Evolutionary conservation across 2,888 invertebrate species (phyloP).

Genomic region (Stramonita haemastoma): DNA sequence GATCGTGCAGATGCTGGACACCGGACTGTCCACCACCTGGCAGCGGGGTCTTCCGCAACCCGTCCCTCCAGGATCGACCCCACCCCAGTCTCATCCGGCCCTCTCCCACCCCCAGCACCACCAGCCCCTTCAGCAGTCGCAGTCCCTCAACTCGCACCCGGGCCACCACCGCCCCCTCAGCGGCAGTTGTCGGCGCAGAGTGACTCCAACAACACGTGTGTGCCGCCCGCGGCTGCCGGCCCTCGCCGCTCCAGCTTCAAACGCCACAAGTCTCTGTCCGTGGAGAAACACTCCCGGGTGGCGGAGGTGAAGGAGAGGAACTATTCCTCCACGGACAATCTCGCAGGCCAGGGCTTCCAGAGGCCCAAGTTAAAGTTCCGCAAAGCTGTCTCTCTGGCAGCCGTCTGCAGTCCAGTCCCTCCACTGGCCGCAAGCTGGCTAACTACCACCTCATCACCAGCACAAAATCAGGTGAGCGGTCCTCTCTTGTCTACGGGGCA

Average conservation of each 20-base stretch:
- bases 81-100: conserved; percentile 21
- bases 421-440: conserved; percentile 73
- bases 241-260: conserved; percentile 61
- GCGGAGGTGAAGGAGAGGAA: conserved; percentile 70
- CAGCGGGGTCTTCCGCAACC: conserved; percentile 59
- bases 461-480: conserved; percentile 72
- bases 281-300: conserved; percentile 68
- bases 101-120: conserved; percentile 35
- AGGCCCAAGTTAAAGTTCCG: conserved; percentile 72
- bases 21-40: conserved; percentile 70
- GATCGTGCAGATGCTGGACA: conserved; percentile 69
- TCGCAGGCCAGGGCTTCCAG: conserved; percentile 61
- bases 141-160: conserved; percentile 24
- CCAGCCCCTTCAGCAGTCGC: conserved; percentile 33
- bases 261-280: conserved; percentile 69
- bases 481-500: neutral
- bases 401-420: conserved; percentile 74
- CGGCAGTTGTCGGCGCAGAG: conserved; percentile 27
- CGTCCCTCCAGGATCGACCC: conserved; percentile 30
- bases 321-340: conserved; percentile 73
- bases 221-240: conserved; percentile 3
- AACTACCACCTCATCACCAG: conserved; percentile 74
- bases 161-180: conserved; percentile 37
- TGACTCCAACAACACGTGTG: conserved; percentile 23
- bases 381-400: conserved; percentile 71